Base-by-base conservation (phyloP, 2,113 vertebrate genomes). In the Pygoscelis antarcticus region DNA sequence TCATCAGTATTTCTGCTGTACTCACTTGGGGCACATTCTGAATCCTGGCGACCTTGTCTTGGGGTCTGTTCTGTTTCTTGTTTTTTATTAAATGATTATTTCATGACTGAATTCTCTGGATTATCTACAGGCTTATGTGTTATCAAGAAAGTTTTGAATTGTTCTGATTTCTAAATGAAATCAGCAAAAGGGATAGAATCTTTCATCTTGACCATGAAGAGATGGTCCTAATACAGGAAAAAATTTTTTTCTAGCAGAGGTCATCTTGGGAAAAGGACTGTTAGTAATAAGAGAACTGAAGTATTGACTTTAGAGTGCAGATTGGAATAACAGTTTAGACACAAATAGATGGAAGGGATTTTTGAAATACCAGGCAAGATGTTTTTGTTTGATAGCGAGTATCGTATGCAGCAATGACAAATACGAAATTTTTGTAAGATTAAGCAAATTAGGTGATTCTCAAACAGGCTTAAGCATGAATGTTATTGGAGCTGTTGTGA, bases 21-120 rank as follows among this genome's bases (percentile, higher is more conserved):
- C 99, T 44, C 99, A 99, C 96, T 93, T 99, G 97, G 99, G 99
- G 3, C 99, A 99, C 97, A 98, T 99, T 93, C 98, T 99, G 46
- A 99, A 99, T 98, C 99, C 99, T 9, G 99, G 99, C 11, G 99
- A 99, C 97, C 97, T 99, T 88, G 99, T 99, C 32, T 46, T 99
- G 86, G 99, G 99, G 99, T 99, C 93, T 95, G 98, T 98, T 89
- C 88, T 89, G 16, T 49, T 90, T 38, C 74, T 38, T 71, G 62
- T 0, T 10, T 62, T 92, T 9, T n/a, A 5, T 61, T 27, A 6
- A 51, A 18, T 52, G 14, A 25, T 55, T 29, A 10, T 58, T 82
- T 66, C 46, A 22, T 62, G 75, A 15, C 32, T 76, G 51, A 38
- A 62, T n/a, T 74, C 6, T 26, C 44, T 71, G 52, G 46, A 13